A percentile compares a stretch with the other conserved stretches of the same genome.
Conservation (phyloP, 2,797 vertebrate genomes). For the Ctenopoma multispine region DNA sequence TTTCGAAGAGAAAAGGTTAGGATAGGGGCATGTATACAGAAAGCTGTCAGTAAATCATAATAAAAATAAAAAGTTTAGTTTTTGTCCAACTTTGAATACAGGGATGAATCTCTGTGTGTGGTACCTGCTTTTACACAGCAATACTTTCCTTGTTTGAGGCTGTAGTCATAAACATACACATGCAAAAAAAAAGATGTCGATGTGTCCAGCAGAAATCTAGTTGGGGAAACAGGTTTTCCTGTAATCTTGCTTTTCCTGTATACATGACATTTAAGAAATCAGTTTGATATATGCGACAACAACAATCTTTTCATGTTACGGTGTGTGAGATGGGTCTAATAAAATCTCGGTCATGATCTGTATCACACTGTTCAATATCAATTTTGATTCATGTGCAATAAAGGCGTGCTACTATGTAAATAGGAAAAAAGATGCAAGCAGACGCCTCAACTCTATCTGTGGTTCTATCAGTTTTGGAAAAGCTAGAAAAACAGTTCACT, state of each 20-base stretch:
- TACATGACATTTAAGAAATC: not conserved
- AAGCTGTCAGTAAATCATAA: constrained; percentile 44
- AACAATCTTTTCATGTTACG: not conserved
- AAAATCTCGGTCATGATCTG: not conserved
- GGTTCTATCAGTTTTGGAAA: not conserved
- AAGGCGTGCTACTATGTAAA: not conserved
- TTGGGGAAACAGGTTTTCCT: not conserved
- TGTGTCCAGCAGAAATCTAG: not conserved
- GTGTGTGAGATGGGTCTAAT: not conserved
- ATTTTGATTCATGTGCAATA: not conserved
- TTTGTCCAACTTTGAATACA: not conserved
- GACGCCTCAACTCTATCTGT: not conserved
- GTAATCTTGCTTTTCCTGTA: not conserved
- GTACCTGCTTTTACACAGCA: not conserved
- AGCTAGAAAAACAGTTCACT: not conserved
- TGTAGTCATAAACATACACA: not conserved
- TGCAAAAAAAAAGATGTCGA: not conserved
- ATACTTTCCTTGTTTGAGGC: not conserved
- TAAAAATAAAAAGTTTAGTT: constrained; percentile 10
- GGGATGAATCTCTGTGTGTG: not conserved
- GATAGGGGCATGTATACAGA: constrained; percentile 61
- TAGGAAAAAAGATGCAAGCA: not conserved
- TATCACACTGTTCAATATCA: not conserved
- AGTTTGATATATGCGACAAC: not conserved
- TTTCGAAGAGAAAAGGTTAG: constrained; percentile 73